phyloP scores from a whole-genome alignment of 2,113 vertebrate genomes.

The Psophia crepitans region DNA sequence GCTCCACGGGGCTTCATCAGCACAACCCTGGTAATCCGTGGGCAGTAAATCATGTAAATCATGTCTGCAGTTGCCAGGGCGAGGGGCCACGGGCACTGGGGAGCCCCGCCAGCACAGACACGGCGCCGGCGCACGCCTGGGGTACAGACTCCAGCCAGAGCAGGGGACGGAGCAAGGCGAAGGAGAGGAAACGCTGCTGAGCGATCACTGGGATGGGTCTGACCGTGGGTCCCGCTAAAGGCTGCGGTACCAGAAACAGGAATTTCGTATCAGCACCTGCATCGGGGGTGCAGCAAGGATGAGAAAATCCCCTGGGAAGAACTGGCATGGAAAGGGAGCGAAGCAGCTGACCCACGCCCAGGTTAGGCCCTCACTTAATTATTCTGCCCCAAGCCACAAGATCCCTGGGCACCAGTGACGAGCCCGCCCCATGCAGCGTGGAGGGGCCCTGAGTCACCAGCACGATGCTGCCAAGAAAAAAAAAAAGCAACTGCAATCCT shows the following conservation, averaged over 20 bases:
- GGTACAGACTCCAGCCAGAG: neutral
- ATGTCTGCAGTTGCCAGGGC: neutral
- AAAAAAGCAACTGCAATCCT: neutral
- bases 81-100: too few species aligned
- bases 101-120: neutral
- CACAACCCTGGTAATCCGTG: neutral
- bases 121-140: rapidly evolving
- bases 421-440: rapidly evolving
- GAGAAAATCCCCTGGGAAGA: neutral
- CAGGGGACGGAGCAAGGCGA: neutral
- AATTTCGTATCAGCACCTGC: neutral
- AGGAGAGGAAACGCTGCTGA: rapidly evolving
- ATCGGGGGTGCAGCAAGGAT: neutral
- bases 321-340: neutral
- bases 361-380: neutral
- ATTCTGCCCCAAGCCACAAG: neutral
- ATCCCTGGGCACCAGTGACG: neutral
- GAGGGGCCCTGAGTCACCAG: neutral
- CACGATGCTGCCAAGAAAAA: neutral
- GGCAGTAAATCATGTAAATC: neutral
- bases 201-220: rapidly evolving
- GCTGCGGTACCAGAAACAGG: neutral
- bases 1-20: neutral
- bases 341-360: neutral
- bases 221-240: rapidly evolving